Conservation (phyloP, 1,140 invertebrate genomes). For the Protaetia brevitarsis region DNA sequence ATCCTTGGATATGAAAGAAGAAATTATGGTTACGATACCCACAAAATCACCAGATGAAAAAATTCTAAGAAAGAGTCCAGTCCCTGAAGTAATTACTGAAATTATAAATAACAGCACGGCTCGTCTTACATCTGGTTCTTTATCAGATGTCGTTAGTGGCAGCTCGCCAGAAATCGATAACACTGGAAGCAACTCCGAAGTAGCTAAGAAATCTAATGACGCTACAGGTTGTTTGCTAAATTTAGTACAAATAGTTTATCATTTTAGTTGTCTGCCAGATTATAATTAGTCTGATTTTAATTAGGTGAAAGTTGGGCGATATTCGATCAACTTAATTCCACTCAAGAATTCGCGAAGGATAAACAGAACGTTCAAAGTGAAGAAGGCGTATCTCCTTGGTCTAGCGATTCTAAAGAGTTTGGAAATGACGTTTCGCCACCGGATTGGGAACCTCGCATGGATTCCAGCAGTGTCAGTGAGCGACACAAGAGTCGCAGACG, state of each 20-base stretch:
- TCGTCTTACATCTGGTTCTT: slow-evolving; percentile 54
- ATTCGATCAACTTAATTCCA: slow-evolving; percentile 42
- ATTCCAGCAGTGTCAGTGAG: slow-evolving; percentile 43
- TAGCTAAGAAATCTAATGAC: slow-evolving; percentile 38
- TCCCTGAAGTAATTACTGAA: slow-evolving; percentile 42
- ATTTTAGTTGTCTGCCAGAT: not conserved
- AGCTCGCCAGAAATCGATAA: slow-evolving; percentile 58
- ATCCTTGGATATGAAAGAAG: slow-evolving; percentile 44
- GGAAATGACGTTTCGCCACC: slow-evolving; percentile 47
- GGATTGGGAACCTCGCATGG: slow-evolving; percentile 52
- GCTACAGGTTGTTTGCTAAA: slow-evolving; percentile 37
- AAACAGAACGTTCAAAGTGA: slow-evolving; percentile 49
- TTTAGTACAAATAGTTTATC: not conserved
- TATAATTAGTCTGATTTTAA: not conserved
- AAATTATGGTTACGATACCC: slow-evolving; percentile 33
- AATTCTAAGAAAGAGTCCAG: slow-evolving; percentile 44
- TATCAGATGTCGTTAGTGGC: slow-evolving; percentile 58
- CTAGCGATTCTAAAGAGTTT: slow-evolving; percentile 70
- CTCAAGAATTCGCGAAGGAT: slow-evolving; percentile 35
- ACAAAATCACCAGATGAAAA: slow-evolving; percentile 32
- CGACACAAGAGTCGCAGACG: slow-evolving; percentile 46
- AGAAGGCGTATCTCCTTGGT: slow-evolving; percentile 68
- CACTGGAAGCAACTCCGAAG: slow-evolving; percentile 49
- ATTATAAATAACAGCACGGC: slow-evolving; percentile 43
- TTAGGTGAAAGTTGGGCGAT: slow-evolving; percentile 46